These are phyloP conservation scores for Antitype chi DNA, from an alignment of 2,888 invertebrate species.

Conservation along the genomic window DNA sequence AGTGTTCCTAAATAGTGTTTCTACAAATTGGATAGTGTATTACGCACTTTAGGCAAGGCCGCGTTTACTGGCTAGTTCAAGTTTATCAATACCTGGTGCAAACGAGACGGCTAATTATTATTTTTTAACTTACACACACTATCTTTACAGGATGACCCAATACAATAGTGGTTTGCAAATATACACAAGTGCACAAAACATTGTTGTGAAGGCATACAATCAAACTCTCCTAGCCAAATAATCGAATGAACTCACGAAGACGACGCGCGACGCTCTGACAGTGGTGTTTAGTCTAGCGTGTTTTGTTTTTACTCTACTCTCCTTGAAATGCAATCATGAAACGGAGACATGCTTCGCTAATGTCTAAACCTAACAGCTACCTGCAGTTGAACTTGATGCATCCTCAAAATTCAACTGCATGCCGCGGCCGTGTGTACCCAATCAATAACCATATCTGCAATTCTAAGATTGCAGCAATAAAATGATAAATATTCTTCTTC, in stretches of 20 bases:
- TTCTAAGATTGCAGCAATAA: not conserved
- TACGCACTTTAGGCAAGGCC: too few species aligned
- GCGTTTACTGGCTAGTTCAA: too few species aligned
- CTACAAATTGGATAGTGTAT: too few species aligned
- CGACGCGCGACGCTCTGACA: not conserved
- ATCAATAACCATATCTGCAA: too few species aligned
- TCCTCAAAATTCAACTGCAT: not conserved
- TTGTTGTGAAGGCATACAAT: not conserved
- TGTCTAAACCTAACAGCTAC: not conserved
- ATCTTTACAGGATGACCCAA: too few species aligned
- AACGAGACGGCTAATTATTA: not conserved
- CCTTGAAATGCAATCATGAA: constrained; percentile 12
- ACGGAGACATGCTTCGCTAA: constrained; percentile 2
- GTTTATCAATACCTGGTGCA: not conserved
- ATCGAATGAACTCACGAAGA: not conserved
- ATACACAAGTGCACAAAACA: not conserved
- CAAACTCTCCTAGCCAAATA: not conserved
- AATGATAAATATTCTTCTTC: not conserved
- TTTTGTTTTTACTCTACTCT: constrained; percentile 7
- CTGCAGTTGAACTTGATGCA: not conserved
- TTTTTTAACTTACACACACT: too few species aligned
- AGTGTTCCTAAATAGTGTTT: too few species aligned
- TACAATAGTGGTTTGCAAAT: too few species aligned
- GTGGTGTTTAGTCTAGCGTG: constrained; percentile 24
- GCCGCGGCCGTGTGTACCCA: not conserved